Base-by-base conservation (phyloP, 2,797 vertebrate species). In the Odontamblyopus rebecca region DNA sequence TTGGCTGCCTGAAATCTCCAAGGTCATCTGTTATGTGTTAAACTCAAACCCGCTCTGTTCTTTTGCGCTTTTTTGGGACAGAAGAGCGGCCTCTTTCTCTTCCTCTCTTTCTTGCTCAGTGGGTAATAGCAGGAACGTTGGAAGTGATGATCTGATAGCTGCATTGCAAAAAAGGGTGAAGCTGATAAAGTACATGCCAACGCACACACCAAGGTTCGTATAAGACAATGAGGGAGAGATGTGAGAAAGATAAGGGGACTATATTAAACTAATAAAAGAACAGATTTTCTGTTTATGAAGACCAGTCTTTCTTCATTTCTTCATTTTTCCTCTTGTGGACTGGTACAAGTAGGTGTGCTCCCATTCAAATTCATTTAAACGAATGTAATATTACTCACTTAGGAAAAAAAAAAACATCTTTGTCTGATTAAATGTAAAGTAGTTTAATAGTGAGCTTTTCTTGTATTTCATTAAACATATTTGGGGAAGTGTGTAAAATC, bases 11-110 rank as follows among this genome's bases (percentile, higher is more conserved):
- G 65, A 86, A 81, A 85, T 88, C 80, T 86, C 85, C 73, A 78
- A 86, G 82, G 85, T 90, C 84, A 87, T 90, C 82, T 85, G 32
- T 85, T 85, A 73, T 73, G 73, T 86, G 76, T 69, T 60, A 65
- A 63, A 83, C 75, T 70, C 72, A 50, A 68, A 64, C 71, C 57
- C 48, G 71, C 60, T 71, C 67, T 83, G 74, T 74, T 38, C 70
- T 78, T 67, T 30, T 30, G 71, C 70, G 61, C 80, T 81, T 84
- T 70, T 38, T 66, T 44, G 19, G 35, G 41, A 61, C 71, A 77
- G 65, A 69, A 69, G 75, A 71, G 75, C 19, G 23, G 67, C 70
- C 72, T 80, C 81, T 81, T 71, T 19, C 59, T 61, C 59, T 32
- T 16, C 3, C 30, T 38, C 32, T 62, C 18, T 61, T 2, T 60